Evolutionary conservation across 2,888 invertebrate species (phyloP).

Genomic region (Drosophila leonis): DNA sequence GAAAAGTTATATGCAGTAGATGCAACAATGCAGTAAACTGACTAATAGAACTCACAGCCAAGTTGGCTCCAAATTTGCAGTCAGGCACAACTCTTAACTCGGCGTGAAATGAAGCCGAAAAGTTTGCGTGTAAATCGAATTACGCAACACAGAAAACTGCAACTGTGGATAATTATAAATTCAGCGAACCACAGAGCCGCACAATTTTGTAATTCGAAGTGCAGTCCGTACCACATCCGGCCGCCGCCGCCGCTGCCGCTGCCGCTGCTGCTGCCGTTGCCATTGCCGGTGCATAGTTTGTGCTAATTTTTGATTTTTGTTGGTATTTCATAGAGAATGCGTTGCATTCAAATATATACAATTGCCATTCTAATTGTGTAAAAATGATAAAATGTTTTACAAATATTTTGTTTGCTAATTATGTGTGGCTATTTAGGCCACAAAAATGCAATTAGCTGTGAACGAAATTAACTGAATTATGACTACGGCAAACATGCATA

Average conservation of each 20-base stretch:
- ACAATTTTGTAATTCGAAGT: constrained; percentile 55
- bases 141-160: constrained; percentile 27
- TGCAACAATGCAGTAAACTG: neutral
- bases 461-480: constrained; percentile 49
- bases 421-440: constrained; percentile 54
- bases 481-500: constrained; percentile 11
- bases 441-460: constrained; percentile 66
- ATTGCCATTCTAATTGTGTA: constrained; percentile 59
- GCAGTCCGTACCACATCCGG: constrained; percentile 55
- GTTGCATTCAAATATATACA: constrained; percentile 32
- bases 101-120: constrained; percentile 19
- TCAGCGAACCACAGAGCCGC: constrained; percentile 51
- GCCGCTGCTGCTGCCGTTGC: constrained; percentile 16
- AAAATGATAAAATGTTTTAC: constrained; percentile 51
- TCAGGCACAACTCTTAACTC: constrained; percentile 4
- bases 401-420: constrained; percentile 57
- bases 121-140: constrained; percentile 39
- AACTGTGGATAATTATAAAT: constrained; percentile 54
- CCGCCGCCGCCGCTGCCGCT: constrained; percentile 10
- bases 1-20: neutral
- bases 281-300: constrained; percentile 37
- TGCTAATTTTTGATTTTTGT: constrained; percentile 37
- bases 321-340: constrained; percentile 20
- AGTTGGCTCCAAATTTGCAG: constrained; percentile 4
- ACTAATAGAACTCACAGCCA: neutral